phyloP scores from a whole-genome alignment of 2,888 invertebrate species.

The Torymus tubicola region DNA sequence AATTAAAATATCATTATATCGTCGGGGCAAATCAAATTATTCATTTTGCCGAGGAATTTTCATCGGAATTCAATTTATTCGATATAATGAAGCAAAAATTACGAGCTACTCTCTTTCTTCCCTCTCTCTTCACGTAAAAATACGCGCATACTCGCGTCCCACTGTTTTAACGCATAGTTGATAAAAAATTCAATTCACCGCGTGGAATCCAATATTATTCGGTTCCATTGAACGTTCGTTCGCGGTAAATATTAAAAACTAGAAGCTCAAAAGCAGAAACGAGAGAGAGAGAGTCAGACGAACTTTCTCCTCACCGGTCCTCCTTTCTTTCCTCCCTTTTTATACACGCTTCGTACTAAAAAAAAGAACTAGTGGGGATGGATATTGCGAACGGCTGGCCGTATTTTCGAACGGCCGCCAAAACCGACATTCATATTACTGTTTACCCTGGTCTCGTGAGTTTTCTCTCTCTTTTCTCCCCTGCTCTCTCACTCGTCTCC shows the following conservation, averaged over 20 bases:
- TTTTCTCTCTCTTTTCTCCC: slow-evolving; percentile 44
- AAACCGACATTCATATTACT: slow-evolving; percentile 61
- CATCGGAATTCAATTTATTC: slow-evolving; percentile 6
- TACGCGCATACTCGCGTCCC: neutral
- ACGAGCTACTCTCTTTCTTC: no score
- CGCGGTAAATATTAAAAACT: slow-evolving; percentile 31
- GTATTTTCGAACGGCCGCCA: slow-evolving; percentile 12
- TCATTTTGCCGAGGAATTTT: slow-evolving; percentile 2
- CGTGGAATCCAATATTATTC: slow-evolving; percentile 24
- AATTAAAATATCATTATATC: slow-evolving; percentile 1
- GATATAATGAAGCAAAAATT: slow-evolving; percentile 17
- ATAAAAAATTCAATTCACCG: slow-evolving; percentile 26
- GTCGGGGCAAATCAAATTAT: no score
- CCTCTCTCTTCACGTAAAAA: neutral
- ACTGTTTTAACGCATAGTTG: slow-evolving; percentile 13
- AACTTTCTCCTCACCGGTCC: neutral
- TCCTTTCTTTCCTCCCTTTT: neutral
- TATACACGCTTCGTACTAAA: neutral
- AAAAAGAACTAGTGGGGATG: neutral
- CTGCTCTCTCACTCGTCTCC: slow-evolving; percentile 48
- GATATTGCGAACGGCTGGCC: slow-evolving; percentile 21
- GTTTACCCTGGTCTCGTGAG: slow-evolving; percentile 61
- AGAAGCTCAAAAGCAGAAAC: neutral
- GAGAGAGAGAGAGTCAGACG: neutral
- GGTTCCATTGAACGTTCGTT: slow-evolving; percentile 26